A percentile compares a stretch with the other conserved stretches of the same genome.
phyloP scores from a whole-genome alignment of 1,140 invertebrate genomes.

The Leptonema lineaticorne region DNA sequence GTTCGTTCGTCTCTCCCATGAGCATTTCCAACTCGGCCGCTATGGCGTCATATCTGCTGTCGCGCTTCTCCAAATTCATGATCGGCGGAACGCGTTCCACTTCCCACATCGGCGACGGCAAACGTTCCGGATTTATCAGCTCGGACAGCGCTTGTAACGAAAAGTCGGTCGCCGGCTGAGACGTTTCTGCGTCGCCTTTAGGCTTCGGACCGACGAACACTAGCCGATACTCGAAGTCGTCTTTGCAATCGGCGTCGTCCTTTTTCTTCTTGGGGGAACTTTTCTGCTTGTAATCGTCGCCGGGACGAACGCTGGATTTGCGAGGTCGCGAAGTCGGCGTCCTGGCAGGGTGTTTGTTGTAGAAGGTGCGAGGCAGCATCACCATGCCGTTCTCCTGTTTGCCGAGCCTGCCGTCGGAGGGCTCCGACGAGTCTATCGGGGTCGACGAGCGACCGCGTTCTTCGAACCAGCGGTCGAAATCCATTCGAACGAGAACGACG shows the following conservation, averaged over 20 bases:
- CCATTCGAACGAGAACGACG: neutral
- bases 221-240: slow-evolving; percentile 5
- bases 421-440: neutral
- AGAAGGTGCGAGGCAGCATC: slow-evolving; percentile 46
- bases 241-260: slow-evolving; percentile 1
- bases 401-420: slow-evolving; percentile 46
- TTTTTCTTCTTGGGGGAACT: neutral
- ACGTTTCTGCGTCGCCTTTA: neutral
- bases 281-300: neutral
- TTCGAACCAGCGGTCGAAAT: slow-evolving; percentile 8
- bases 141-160: slow-evolving; percentile 38
- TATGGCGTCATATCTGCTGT: slow-evolving; percentile 55
- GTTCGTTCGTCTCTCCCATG: slow-evolving; percentile 49
- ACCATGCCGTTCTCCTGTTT: slow-evolving; percentile 55
- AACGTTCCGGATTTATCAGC: slow-evolving; percentile 46
- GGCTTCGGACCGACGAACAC: neutral
- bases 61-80: slow-evolving; percentile 48
- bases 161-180: neutral
- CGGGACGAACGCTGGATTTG: neutral
- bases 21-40: slow-evolving; percentile 54
- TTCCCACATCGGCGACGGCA: slow-evolving; percentile 52
- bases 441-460: neutral
- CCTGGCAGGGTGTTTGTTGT: slow-evolving; percentile 47
- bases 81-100: slow-evolving; percentile 52
- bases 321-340: neutral